phyloP scores from a whole-genome alignment of 1,140 invertebrate genomes.

The Hermetia illucens region DNA sequence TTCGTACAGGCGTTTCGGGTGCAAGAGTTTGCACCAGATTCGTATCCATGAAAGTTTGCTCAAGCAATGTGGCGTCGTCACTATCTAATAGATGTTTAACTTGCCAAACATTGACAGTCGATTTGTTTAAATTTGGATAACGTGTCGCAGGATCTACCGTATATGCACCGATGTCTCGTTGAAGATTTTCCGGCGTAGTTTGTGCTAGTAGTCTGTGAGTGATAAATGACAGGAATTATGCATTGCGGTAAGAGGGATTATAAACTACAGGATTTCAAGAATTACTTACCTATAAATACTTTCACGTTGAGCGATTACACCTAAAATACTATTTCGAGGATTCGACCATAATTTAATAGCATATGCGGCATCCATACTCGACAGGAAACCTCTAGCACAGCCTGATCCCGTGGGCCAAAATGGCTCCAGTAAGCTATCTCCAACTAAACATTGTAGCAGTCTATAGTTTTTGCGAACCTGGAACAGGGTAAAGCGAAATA shows the following conservation, averaged over 20 bases:
- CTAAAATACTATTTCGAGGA: conserved; percentile 47
- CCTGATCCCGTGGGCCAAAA: conserved; percentile 99
- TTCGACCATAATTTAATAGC: conserved; percentile 75
- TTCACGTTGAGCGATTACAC: conserved; percentile 87
- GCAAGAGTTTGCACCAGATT: conserved; percentile 17
- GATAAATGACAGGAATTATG: no score
- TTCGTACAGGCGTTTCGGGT: conserved; percentile 18
- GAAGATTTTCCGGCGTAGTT: conserved; percentile 91
- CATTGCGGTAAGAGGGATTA: no score
- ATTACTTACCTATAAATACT: conserved; percentile 77
- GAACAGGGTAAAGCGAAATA: neutral
- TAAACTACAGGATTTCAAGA: no score
- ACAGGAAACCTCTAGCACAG: conserved; percentile 91
- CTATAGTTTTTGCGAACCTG: conserved; percentile 49
- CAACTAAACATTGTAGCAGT: conserved; percentile 79
- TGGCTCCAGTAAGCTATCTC: conserved; percentile 91
- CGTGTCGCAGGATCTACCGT: conserved; percentile 81
- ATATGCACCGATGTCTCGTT: conserved; percentile 75
- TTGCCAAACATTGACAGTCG: conserved; percentile 39
- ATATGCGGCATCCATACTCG: conserved; percentile 93
- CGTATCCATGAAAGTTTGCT: conserved; percentile 35
- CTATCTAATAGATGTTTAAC: conserved; percentile 43
- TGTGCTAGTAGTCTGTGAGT: conserved; percentile 50
- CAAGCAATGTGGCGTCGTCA: conserved; percentile 42
- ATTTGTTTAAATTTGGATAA: conserved; percentile 48